Conservation (phyloP, 1,140 invertebrate species). For the Brachionus calyciflorus region DNA sequence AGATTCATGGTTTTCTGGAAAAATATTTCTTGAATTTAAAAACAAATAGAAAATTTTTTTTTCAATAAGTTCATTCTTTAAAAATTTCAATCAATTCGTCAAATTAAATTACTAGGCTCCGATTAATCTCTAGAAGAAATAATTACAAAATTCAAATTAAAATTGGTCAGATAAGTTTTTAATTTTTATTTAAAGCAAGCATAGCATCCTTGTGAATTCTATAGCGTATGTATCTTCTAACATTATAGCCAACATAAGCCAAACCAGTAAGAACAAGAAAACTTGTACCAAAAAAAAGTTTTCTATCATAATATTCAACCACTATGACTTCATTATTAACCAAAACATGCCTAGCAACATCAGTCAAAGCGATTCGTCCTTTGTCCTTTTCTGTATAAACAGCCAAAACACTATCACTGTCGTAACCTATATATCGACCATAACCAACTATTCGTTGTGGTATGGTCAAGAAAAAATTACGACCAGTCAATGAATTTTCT, state of each 20-base stretch:
- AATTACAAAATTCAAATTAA: no score
- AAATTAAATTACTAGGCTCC: no score
- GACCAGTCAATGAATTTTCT: conserved; percentile 27
- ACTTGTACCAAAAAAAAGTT: conserved; percentile 22
- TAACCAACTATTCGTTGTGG: conserved; percentile 36
- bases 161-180: no score
- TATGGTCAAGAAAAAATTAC: conserved; percentile 40
- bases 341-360: conserved; percentile 35
- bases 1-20: no score
- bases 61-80: no score
- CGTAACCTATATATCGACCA: conserved; percentile 38
- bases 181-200: no score
- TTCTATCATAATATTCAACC: conserved; percentile 46
- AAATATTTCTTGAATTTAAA: no score
- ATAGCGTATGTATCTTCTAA: conserved; percentile 45
- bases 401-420: conserved; percentile 34
- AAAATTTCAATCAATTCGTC: no score
- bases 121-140: no score
- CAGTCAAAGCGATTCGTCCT: conserved; percentile 32
- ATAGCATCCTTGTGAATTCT: conserved; percentile 23
- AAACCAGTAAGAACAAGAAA: not conserved
- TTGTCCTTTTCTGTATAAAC: conserved; percentile 46
- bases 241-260: conserved; percentile 14
- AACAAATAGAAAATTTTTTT: no score
- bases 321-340: conserved; percentile 45